Base-by-base conservation (phyloP, 1,140 invertebrate species). In the Bombus sibiricus region DNA sequence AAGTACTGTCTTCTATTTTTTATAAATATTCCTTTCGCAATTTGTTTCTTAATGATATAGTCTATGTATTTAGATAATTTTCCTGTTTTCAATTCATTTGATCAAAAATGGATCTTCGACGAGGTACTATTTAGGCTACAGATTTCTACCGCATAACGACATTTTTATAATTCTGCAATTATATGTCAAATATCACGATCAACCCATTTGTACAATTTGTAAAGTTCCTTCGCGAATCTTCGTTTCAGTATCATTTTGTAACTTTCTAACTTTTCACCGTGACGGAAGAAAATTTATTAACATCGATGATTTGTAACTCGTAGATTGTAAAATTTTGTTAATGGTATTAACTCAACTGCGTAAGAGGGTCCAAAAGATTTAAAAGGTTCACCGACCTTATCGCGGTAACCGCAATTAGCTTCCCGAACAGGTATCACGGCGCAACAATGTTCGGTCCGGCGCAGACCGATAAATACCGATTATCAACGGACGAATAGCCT, bases 401-500 rank as follows among this genome's bases (percentile, higher is more conserved):
- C 2, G 10, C 5, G 39, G 18, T 10, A 32, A 32, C 15, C 10
- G 59, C 39, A 78, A 78, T 78, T 78, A 78, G 59, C 76, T 32
- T 32, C n/a, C 39, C 9, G 18, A 37, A 25, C 39, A 78, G 28
- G 39, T 64, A 78, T 78, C 59, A n/a, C 18, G 59, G 4, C 15
- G 75, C 59, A 66, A 64, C 43, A 43, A 78, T 66, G 76, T 75
- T 71, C 39, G 41, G 32, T n/a, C 25, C 39, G 73, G 41, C 28
- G 39, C 59, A 66, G 76, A 78, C 41, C 62, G 59, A 86, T 86
- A 88, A 88, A 87, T 88, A 87, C 39, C 64, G 79, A 88, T 88
- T 87, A 83, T 62, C 66, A 47, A 78, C 53, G 73, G 43, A 34
- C 59, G 74, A 77, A 69, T 57, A 41, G 59, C 13, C 22, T 34